Base-by-base conservation (phyloP, 2,888 invertebrate genomes). In the Cremastobaeus sp. region DNA sequence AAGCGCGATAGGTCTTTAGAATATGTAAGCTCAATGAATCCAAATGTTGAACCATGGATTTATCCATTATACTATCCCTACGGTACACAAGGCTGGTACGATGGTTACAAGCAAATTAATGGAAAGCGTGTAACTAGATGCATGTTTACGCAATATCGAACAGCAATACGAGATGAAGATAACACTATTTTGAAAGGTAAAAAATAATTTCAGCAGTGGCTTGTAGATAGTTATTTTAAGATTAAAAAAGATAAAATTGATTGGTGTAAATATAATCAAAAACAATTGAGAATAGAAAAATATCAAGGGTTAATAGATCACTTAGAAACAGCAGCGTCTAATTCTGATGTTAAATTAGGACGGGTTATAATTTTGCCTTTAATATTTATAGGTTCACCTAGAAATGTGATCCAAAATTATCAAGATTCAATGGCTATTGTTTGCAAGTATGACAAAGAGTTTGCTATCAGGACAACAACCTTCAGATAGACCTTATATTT, bases 241-340 rank as follows among this genome's bases (percentile, higher is more conserved):
- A n/a, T n/a, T n/a, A n/a, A n/a, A n/a, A n/a, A n/a, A n/a, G n/a
- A 76, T 35, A 68, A 55, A 47, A 76, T 72, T 21, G 21, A 69
- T 20, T 70, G 35, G 39, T 43, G 41, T 28, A 66, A 50, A 60
- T 6, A 12, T 3, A 30, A 30, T 30, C 30, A 30, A 30, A 30
- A 30, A 30, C 30, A 30, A 30, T 30, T 30, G n/a, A 30, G 30
- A 30, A 9, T 30, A 6, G 41, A 17, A 45, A 43, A n/a, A n/a
- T n/a, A n/a, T n/a, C n/a, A n/a, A n/a, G n/a, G n/a, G n/a, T n/a
- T n/a, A n/a, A n/a, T n/a, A 57, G 43, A 57, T 12, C 18, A 30
- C 9, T 57, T 57, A 34, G 20, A 57, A 25, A 28, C 17, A 8
- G 11, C 17, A 15, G 64, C 71, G 14, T n/a, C 8, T 5, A 11